phyloP scores from a whole-genome alignment of 2,888 invertebrate genomes.

The Pachliopta kotzebuea region DNA sequence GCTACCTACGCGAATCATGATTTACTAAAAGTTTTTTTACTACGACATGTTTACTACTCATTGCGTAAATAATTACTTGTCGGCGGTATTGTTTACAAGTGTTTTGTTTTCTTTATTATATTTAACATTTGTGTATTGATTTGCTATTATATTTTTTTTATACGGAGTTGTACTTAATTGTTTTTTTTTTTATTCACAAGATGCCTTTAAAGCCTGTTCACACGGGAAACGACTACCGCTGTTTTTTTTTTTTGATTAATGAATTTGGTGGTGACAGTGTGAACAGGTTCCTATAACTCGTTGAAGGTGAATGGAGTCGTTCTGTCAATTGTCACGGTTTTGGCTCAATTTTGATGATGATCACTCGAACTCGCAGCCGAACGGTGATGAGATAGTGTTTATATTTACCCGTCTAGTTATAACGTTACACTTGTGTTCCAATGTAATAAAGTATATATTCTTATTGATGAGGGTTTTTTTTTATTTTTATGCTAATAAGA shows the following conservation, averaged over 20 bases:
- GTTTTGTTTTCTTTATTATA: slow-evolving; percentile 7
- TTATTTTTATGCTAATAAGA: no score
- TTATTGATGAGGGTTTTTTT: slow-evolving; percentile 22
- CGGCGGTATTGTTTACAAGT: slow-evolving; percentile 3
- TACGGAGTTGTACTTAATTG: slow-evolving; percentile 27
- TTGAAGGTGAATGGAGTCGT: slow-evolving; percentile 4
- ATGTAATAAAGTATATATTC: slow-evolving; percentile 29
- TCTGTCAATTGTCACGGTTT: slow-evolving; percentile 2
- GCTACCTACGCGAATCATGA: no score
- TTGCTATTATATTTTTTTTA: slow-evolving; percentile 15
- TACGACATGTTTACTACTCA: no score
- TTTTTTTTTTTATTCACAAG: slow-evolving; percentile 19
- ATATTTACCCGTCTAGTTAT: slow-evolving; percentile 29
- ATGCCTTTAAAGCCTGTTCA: slow-evolving; percentile 23
- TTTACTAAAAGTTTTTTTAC: no score
- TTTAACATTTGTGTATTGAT: slow-evolving; percentile 10
- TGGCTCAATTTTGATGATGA: slow-evolving; percentile 20
- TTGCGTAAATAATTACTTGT: no score
- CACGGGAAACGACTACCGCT: not conserved
- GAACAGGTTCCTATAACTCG: slow-evolving; percentile 6
- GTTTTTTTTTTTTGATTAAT: not conserved
- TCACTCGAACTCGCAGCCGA: not conserved
- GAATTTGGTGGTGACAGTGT: slow-evolving; percentile 1
- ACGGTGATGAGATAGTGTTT: slow-evolving; percentile 17
- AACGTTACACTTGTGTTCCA: slow-evolving; percentile 27